phyloP scores from a whole-genome alignment of 92 coral and sea anemone species.

The Parazoanthus swiftii region DNA sequence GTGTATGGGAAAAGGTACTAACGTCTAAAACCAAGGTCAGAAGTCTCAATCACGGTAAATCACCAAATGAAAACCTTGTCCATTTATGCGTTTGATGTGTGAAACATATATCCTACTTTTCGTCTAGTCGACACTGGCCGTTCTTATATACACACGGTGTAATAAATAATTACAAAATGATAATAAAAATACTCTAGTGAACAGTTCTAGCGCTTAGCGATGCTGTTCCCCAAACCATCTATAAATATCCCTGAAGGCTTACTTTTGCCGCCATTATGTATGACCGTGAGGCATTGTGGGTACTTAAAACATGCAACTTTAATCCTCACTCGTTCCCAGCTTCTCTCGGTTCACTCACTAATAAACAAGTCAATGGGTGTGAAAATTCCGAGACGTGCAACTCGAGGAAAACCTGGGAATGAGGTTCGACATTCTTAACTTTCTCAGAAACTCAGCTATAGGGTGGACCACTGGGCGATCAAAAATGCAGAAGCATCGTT shows the following conservation, averaged over 20 bases:
- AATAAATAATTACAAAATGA: conserved; percentile 26
- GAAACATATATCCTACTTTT: background rate
- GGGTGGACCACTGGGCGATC: background rate
- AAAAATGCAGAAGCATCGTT: background rate
- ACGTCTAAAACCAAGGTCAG: background rate
- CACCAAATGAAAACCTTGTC: background rate
- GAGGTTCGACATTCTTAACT: background rate
- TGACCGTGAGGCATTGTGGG: conserved; percentile 30
- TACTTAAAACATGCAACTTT: background rate
- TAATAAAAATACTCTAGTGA: conserved; percentile 17
- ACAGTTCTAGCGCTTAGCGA: background rate
- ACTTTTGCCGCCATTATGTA: background rate
- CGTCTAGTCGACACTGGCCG: background rate
- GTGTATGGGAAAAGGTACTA: no score
- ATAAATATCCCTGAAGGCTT: background rate
- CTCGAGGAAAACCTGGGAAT: background rate
- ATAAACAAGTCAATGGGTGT: no score
- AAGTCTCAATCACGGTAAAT: no score
- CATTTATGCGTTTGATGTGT: background rate
- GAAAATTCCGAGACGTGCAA: no score
- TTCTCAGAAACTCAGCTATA: background rate
- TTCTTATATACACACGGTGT: conserved; percentile 4
- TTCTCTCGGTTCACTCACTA: background rate
- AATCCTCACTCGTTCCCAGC: background rate
- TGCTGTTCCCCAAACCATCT: background rate